A percentile compares a stretch with the other conserved stretches of the same genome.
phyloP scores from a whole-genome alignment of 2,888 invertebrate genomes.

The Aporophyla nigra region DNA sequence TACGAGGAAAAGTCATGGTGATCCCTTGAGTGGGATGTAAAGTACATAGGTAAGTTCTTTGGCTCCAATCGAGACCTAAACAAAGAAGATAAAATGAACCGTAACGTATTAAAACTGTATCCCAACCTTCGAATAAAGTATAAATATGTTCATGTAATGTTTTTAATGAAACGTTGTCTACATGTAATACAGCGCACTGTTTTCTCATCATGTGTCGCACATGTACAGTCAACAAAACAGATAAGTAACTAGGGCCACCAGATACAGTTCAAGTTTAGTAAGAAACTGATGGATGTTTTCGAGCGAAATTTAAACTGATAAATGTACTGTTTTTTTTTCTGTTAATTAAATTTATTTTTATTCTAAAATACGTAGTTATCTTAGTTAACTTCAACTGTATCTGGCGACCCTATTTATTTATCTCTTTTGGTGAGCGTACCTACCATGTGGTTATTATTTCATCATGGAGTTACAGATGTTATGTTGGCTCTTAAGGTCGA shows the following conservation, averaged over 20 bases:
- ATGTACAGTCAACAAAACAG: conserved; percentile 20
- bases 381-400: neutral
- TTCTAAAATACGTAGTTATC: neutral
- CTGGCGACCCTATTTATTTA: neutral
- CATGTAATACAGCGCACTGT: conserved; percentile 38
- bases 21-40: neutral
- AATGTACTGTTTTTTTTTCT: neutral
- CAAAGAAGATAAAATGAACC: neutral
- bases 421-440: neutral
- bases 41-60: neutral
- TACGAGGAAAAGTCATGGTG: neutral
- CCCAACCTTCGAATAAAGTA: conserved; percentile 8
- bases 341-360: neutral
- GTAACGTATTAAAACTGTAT: neutral
- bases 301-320: neutral
- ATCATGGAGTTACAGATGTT: conserved; percentile 50
- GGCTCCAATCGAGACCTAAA: neutral
- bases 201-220: conserved; percentile 50
- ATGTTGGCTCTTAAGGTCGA: conserved; percentile 32
- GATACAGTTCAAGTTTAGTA: neutral
- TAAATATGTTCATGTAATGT: conserved; percentile 28
- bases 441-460: conserved; percentile 52
- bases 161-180: conserved; percentile 56
- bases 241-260: neutral
- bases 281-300: neutral